A percentile compares a stretch with the other conserved stretches of the same genome.
phyloP scores from a whole-genome alignment of 2,888 invertebrate genomes.

The Octonoba sinensis region DNA sequence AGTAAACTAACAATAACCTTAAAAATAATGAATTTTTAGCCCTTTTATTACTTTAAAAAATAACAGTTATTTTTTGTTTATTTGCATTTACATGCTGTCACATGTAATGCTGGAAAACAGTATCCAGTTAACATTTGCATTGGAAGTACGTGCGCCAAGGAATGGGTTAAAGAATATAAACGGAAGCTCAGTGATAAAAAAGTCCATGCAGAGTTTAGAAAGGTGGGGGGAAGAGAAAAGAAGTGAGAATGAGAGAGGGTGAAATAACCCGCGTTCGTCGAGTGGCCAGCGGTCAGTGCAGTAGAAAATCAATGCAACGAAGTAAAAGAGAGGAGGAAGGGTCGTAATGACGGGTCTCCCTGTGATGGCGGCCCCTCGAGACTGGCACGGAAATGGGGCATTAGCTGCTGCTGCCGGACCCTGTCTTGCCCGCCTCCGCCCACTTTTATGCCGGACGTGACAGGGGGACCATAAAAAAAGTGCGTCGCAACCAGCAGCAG shows the following conservation, averaged over 20 bases:
- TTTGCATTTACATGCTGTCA: no score
- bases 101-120: no score
- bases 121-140: no score
- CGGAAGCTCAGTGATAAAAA: no score
- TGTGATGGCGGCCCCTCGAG: slow-evolving; percentile 14
- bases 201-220: slow-evolving; percentile 2
- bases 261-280: no score
- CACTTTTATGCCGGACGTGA: slow-evolving; percentile 17
- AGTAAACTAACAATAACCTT: no score
- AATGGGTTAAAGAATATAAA: no score
- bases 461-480: slow-evolving; percentile 23
- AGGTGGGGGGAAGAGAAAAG: slow-evolving; percentile 17
- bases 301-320: slow-evolving; percentile 39
- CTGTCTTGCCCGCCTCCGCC: slow-evolving; percentile 13
- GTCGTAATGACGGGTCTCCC: slow-evolving; percentile 49
- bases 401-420: slow-evolving; percentile 32
- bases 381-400: slow-evolving; percentile 60
- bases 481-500: background rate
- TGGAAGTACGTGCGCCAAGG: no score
- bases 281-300: slow-evolving; percentile 15
- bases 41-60: no score
- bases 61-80: no score
- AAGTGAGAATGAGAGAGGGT: slow-evolving; percentile 5
- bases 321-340: background rate
- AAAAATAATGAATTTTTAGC: no score